Base-by-base conservation (phyloP, 2,888 invertebrate species). In the Dichetophora obliterata region DNA sequence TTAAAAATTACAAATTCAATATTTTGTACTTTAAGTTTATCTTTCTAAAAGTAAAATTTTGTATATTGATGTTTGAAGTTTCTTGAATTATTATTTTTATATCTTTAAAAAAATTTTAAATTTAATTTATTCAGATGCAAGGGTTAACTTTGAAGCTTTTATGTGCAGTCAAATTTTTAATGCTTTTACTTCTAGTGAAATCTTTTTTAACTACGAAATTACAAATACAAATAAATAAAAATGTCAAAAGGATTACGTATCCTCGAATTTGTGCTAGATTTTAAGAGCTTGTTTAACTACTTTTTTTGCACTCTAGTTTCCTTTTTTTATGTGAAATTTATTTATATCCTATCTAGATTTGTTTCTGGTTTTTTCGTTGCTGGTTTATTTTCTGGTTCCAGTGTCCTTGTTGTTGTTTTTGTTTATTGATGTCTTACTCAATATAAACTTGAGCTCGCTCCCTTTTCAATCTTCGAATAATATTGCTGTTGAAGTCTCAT, bases 401-500 rank as follows among this genome's bases (percentile, higher is more conserved):
- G n/a, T 31, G 59, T 50, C 69, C 0, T 14, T 63, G 14, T 37
- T 71, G 43, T 65, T 59, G 66, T 68, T 66, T 5, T 66, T 61
- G 52, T 71, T 78, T 50, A 9, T 37, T 43, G 73, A 73, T 65
- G 71, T 74, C 74, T 65, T 48, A 61, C 71, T 78, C 71, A 59
- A 76, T 31, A 76, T 57, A 59, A 52, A 78, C 78, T 76, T 52
- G 75, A 78, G 74, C 37, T 73, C 61, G 70, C 52, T 76, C 76
- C 75, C 75, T 66, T 74, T 76, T 52, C 57, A 69, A 63, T 61
- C 69, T 74, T 69, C 71, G 50, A 76, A 76, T 75, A 78, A 76
- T 75, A 75, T 74, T 75, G 76, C 66, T 75, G 78, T 71, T 70
- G 77, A 75, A 54, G 78, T n/a, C 48, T 59, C 78, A 69, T 52